Conservation (phyloP, 2,113 vertebrate genomes). For the Dasyornis broadbenti region DNA sequence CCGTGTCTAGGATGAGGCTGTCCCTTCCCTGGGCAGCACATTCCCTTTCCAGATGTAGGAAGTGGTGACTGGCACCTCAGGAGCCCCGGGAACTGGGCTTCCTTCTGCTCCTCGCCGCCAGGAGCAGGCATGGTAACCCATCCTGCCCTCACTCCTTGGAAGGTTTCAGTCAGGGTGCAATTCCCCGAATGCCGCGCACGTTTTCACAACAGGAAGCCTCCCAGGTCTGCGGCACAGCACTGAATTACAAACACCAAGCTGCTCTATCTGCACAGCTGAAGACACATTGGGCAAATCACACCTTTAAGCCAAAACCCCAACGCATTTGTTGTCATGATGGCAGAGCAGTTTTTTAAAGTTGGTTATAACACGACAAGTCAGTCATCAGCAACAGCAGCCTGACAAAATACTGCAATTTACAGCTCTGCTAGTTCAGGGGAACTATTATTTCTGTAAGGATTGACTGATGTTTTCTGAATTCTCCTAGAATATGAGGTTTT, state of each 20-base stretch:
- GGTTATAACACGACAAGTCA: not conserved
- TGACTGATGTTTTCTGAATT: not conserved
- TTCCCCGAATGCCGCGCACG: not conserved
- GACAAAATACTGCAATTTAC: slow-evolving; percentile 45
- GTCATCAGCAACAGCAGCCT: not conserved
- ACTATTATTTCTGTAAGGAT: slow-evolving; percentile 6
- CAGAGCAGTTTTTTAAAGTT: not conserved
- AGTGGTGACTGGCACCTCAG: not conserved
- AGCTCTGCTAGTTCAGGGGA: not conserved
- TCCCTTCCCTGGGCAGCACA: not conserved
- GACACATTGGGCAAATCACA: not conserved
- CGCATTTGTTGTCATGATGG: not conserved
- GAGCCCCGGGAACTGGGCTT: too few relatives aligned
- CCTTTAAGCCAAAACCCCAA: not conserved
- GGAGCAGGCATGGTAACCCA: not conserved
- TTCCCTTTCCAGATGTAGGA: not conserved
- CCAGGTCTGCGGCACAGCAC: not conserved
- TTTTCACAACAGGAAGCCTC: not conserved
- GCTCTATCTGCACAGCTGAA: slow-evolving; percentile 32
- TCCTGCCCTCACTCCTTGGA: not conserved
- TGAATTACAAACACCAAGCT: not conserved
- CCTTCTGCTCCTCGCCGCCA: not conserved
- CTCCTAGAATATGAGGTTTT: not conserved
- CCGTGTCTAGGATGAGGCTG: not conserved
- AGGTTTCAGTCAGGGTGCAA: not conserved